phyloP scores from a whole-genome alignment of 35 echinoderm and acorn worm species.

The Holothuria glaberrima region DNA sequence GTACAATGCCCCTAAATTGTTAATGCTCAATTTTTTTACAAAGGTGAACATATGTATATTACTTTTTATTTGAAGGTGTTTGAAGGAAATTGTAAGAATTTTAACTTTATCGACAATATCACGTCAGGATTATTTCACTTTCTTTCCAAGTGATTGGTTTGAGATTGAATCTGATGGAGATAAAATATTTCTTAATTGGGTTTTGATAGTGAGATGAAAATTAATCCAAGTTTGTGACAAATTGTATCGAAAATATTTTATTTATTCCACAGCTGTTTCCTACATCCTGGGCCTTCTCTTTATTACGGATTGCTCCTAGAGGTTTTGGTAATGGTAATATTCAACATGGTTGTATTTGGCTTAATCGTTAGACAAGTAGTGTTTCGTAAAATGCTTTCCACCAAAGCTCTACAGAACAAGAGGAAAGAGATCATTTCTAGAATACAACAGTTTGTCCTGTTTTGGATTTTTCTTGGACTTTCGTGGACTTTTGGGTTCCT shows the following conservation, averaged over 20 bases:
- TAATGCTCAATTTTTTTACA: no score
- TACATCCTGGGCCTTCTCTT: not conserved
- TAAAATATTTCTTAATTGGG: no score
- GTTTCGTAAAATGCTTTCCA: constrained; percentile 13
- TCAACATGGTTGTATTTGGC: not conserved
- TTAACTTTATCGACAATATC: no score
- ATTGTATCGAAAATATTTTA: not conserved
- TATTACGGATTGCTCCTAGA: constrained; percentile 10
- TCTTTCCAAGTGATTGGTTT: no score
- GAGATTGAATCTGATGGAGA: no score
- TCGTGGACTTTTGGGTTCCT: constrained; percentile 30
- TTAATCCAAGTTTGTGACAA: no score
- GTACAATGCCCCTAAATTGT: no score
- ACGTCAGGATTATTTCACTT: no score
- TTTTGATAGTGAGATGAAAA: no score
- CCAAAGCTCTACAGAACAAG: not conserved
- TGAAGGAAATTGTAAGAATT: no score
- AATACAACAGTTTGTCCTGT: constrained; percentile 21
- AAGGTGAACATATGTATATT: no score
- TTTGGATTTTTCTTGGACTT: constrained; percentile 20
- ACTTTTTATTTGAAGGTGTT: no score
- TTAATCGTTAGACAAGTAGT: not conserved
- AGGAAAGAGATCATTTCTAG: not conserved
- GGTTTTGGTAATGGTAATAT: not conserved
- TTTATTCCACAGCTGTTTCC: constrained; percentile 9